phyloP scores from a whole-genome alignment of 2,888 invertebrate species.

The Drosophila nr. perissopoda region DNA sequence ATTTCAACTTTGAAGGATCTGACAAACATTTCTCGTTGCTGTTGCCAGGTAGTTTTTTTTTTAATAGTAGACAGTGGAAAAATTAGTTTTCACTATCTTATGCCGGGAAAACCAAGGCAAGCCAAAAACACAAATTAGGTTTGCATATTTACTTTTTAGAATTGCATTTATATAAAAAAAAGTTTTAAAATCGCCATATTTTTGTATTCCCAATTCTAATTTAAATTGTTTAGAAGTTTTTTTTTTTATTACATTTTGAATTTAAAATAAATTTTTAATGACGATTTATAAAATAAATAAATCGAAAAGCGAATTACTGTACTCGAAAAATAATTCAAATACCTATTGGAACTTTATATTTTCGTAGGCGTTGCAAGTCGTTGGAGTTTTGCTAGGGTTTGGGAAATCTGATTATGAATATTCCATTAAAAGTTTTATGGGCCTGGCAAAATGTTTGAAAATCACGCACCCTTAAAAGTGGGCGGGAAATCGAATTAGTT shows the following conservation, averaged over 20 bases:
- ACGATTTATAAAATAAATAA: not conserved
- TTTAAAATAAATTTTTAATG: not conserved
- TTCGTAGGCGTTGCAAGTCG: slow-evolving; percentile 3
- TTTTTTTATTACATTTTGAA: not conserved
- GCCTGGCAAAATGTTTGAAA: slow-evolving; percentile 63
- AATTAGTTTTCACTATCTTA: not conserved
- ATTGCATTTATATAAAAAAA: not conserved
- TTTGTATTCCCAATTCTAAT: not conserved
- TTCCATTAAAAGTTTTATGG: slow-evolving; percentile 74
- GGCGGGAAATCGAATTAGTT: slow-evolving; percentile 60
- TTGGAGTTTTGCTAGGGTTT: not conserved
- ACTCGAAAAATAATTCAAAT: slow-evolving; percentile 9
- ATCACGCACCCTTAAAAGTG: slow-evolving; percentile 65
- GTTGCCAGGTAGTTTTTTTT: slow-evolving; percentile 19
- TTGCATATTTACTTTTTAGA: not conserved
- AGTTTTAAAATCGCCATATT: not conserved
- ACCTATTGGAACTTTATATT: slow-evolving; percentile 20
- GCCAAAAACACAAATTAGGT: not conserved
- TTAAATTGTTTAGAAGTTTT: not conserved
- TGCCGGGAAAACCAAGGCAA: not conserved
- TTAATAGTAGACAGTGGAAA: not conserved
- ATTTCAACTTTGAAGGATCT: slow-evolving; percentile 60
- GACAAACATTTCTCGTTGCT: slow-evolving; percentile 19
- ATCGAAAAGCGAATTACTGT: not conserved
- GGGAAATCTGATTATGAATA: slow-evolving; percentile 70